phyloP scores from a whole-genome alignment of 1,140 invertebrate genomes.

The Hormaphis cornu region DNA sequence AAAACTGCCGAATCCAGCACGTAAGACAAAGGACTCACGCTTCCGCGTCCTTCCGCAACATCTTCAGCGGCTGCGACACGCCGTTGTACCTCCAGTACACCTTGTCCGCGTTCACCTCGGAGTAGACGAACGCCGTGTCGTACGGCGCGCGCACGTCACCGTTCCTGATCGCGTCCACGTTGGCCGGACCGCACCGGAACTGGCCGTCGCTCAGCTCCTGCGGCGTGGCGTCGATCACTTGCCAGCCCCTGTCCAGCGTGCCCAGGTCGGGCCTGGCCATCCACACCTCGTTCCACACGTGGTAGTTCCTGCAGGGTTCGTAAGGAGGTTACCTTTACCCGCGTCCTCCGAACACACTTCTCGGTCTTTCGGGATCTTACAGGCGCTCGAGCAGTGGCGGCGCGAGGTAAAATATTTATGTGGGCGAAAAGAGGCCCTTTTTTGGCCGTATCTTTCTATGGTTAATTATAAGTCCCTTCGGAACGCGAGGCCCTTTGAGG shows the following conservation, averaged over 20 bases:
- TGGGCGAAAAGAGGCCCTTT: too few species aligned
- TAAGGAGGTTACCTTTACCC: too few species aligned
- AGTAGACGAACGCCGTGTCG: slow-evolving; percentile 74
- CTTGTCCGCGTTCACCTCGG: slow-evolving; percentile 84
- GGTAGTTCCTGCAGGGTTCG: slow-evolving; percentile 63
- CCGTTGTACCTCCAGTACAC: slow-evolving; percentile 75
- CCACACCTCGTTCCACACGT: slow-evolving; percentile 95
- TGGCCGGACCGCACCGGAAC: slow-evolving; percentile 73
- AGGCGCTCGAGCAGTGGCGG: too few species aligned
- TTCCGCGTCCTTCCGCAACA: slow-evolving; percentile 62
- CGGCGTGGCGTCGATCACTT: slow-evolving; percentile 85
- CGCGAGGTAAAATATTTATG: too few species aligned
- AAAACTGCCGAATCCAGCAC: too few species aligned
- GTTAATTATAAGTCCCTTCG: too few species aligned
- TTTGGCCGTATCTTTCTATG: too few species aligned
- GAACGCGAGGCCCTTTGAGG: too few species aligned
- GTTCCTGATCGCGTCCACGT: slow-evolving; percentile 65
- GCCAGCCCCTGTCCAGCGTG: slow-evolving; percentile 71
- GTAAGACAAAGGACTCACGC: slow-evolving; percentile 49
- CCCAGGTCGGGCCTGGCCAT: slow-evolving; percentile 77
- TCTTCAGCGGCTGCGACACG: slow-evolving; percentile 58
- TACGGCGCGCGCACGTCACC: slow-evolving; percentile 72
- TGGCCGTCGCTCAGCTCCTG: slow-evolving; percentile 73
- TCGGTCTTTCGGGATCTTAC: too few species aligned
- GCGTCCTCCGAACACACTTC: too few species aligned